Evolutionary conservation across 2,888 invertebrate genomes (phyloP).

Genomic region (Diabrotica balteata): DNA sequence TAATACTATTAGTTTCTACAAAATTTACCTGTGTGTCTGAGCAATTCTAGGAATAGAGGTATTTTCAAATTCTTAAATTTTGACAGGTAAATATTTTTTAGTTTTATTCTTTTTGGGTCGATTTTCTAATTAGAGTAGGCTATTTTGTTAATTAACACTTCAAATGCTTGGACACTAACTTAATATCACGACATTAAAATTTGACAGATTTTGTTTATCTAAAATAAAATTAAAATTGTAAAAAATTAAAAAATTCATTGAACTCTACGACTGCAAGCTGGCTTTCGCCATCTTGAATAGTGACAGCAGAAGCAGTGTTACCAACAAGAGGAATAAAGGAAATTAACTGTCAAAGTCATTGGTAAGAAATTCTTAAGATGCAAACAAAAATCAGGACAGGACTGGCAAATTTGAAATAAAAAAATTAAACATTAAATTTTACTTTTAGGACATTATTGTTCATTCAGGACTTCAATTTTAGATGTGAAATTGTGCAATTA

Average conservation of each 20-base stretch:
- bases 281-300: constrained; percentile 58
- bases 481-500: no score
- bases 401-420: no score
- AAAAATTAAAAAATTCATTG: constrained; percentile 44
- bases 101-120: no score
- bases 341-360: no score
- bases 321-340: no score
- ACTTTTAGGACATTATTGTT: no score
- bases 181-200: constrained; percentile 14
- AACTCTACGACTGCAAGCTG: constrained; percentile 56
- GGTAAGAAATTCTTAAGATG: no score
- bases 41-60: background rate
- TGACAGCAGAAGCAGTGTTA: background rate
- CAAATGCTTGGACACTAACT: constrained; percentile 1
- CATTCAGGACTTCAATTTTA: no score
- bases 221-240: constrained; percentile 39
- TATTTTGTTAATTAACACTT: constrained; percentile 11
- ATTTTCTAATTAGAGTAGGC: no score
- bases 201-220: constrained; percentile 18
- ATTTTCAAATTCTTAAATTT: constrained; percentile 2
- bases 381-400: no score
- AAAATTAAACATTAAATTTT: no score
- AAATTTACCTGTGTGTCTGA: background rate
- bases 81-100: constrained; percentile 9
- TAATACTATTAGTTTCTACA: constrained; percentile 1